Base-by-base conservation (phyloP, 2,888 invertebrate species). In the Urechis unicinctus region DNA sequence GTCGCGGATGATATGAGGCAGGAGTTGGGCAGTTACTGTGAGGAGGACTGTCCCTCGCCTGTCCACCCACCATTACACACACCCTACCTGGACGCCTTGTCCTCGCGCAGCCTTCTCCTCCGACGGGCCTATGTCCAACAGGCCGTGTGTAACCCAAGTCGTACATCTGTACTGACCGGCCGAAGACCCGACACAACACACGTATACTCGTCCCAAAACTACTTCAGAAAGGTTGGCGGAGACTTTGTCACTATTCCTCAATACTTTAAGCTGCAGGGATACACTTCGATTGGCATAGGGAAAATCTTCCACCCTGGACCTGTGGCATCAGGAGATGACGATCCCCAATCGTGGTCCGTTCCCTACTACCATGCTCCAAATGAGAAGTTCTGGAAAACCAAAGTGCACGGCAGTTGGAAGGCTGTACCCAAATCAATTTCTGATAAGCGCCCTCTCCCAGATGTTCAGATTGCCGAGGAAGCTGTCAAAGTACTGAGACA, bases 181-280 rank as follows among this genome's bases (percentile, higher is more conserved):
- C 50, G 64, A 17, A 51, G 64, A 22, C 64, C 64, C n/a, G 64
- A 64, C 46, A 64, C 64, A 3, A 63, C 64, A 3, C 62, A 61
- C 24, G 58, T 64, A 1, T 63, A 61, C 29, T 60, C 62, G 31
- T 36, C 61, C 2, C 21, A 45, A 1, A 48, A 52, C n/a, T 61
- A 61, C 49, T 64, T 60, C 48, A 52, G 64, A 4, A 48, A 56
- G 13, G 50, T 57, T 1, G 64, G 64, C 4, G 64, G 64, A 0
- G 61, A 64, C 43, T 64, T 60, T 43, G 61, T 62, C 5, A 64
- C 64, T 1, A 58, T 64, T 52, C 64, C 64, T 1, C 57, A 64
- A 49, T 61, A 59, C 52, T 64, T 64, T 50, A 64, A 63, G 49
- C 26, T 52, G 30, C 54, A 63, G 28, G 64, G 64, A 1, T 64